Evolutionary conservation across 1,140 invertebrate genomes (phyloP), one percentile per base, ranked within the genome.

Genomic region (Philopotamus ludificatus): DNA sequence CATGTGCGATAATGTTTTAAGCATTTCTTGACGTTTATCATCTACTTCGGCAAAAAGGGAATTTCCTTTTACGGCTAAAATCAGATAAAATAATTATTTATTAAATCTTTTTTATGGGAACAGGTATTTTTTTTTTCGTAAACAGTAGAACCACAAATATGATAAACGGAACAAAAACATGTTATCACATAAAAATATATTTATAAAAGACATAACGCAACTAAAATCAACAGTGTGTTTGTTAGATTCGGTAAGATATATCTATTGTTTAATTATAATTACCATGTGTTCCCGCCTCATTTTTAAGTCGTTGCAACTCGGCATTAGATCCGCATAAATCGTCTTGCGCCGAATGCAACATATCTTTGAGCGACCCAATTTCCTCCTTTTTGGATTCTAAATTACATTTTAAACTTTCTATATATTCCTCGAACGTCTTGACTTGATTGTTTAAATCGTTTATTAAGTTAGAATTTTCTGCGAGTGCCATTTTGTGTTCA

Each of bases 41-140:
- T 81, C 78, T 0, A 81, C 79, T 73, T 81, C 79, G 62, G 79
- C 78, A 74, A 81, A 81, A 68, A 81, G 73, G 26, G 79, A 81
- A 61, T 81, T 81, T 3, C 79, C 78, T 73, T 81, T 81, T 23
- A 74, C 74, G 69, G 79, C 78, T 79, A 67, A 34, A 76, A 77
- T 12, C n/a, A 61, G 7, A 47, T 8, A 47, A 47, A 47, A 47
- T 16, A 15, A 47, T 47, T 47, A 59, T 60, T 23, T 7, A 7
- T 34, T 34, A 34, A 34, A 34, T n/a, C n/a, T n/a, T n/a, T n/a
- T n/a, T n/a, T n/a, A n/a, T n/a, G n/a, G n/a, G n/a, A n/a, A n/a
- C n/a, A n/a, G n/a, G n/a, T n/a, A n/a, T n/a, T n/a, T n/a, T n/a
- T n/a, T n/a, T n/a, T n/a, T n/a, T n/a, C n/a, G n/a, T n/a, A n/a